phyloP scores from a whole-genome alignment of 1,140 invertebrate genomes.

The Scaptomyza pallida region DNA sequence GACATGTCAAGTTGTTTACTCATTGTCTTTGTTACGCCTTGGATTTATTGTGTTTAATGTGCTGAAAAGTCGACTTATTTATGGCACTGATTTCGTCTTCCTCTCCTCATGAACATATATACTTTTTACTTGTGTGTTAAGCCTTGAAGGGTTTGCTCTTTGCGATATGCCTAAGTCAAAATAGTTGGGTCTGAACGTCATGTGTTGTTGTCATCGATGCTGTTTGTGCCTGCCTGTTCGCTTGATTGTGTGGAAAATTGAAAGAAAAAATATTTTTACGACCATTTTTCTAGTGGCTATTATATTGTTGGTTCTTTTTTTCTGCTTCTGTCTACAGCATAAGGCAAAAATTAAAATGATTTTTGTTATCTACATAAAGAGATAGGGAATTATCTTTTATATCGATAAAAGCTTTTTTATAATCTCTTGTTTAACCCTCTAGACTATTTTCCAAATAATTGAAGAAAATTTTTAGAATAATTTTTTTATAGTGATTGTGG shows the following conservation, averaged over 20 bases:
- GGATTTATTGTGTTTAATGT: constrained; percentile 81
- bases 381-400: no score
- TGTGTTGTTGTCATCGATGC: constrained; percentile 56
- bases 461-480: no score
- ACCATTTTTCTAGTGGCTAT: constrained; percentile 9
- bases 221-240: constrained; percentile 36
- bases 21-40: constrained; percentile 53
- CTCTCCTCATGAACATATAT: not conserved
- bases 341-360: no score
- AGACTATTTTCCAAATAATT: no score
- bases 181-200: constrained; percentile 67
- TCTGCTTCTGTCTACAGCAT: no score
- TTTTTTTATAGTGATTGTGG: no score
- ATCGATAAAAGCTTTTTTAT: no score
- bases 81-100: constrained; percentile 57
- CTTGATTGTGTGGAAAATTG: constrained; percentile 79
- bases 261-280: constrained; percentile 49
- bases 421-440: no score
- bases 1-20: constrained; percentile 55
- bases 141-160: not conserved
- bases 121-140: not conserved
- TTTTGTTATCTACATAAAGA: no score
- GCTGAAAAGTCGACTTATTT: constrained; percentile 78
- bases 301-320: no score
- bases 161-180: constrained; percentile 23